A percentile compares a stretch with the other conserved stretches of the same genome.
Conservation (phyloP, 2,888 invertebrate species). For the Athalia cordata region DNA sequence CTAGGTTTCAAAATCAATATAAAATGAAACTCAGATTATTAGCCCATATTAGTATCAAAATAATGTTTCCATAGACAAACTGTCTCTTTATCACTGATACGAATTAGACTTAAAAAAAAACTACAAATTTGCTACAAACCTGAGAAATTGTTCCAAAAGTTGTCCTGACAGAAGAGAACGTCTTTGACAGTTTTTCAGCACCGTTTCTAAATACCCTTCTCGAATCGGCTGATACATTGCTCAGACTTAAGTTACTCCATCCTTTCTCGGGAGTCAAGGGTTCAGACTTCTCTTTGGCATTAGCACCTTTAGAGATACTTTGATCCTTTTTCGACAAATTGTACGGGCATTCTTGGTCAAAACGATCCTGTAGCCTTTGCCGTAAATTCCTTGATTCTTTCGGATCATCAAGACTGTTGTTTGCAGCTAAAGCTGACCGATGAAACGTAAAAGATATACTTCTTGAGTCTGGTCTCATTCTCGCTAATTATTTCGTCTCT, state of each 20-base stretch:
- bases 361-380: constrained; percentile 68
- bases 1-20: no score
- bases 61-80: no score
- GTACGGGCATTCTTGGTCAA: constrained; percentile 56
- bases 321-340: constrained; percentile 57
- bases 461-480: constrained; percentile 70
- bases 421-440: constrained; percentile 62
- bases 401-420: constrained; percentile 59
- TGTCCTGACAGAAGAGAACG: constrained; percentile 80
- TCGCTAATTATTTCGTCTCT: constrained; percentile 37
- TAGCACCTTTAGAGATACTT: constrained; percentile 47
- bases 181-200: constrained; percentile 81
- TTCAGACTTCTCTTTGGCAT: constrained; percentile 55
- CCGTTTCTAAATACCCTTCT: constrained; percentile 80
- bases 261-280: constrained; percentile 60
- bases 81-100: no score
- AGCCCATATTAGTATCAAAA: no score
- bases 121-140: constrained; percentile 69
- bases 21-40: no score
- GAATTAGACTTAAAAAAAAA: no score
- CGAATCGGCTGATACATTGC: constrained; percentile 77
- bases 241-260: constrained; percentile 68
- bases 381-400: constrained; percentile 62
- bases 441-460: constrained; percentile 71
- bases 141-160: constrained; percentile 82